Conservation (phyloP, 2,113 vertebrate species). For the Hippocampus zosterae region DNA sequence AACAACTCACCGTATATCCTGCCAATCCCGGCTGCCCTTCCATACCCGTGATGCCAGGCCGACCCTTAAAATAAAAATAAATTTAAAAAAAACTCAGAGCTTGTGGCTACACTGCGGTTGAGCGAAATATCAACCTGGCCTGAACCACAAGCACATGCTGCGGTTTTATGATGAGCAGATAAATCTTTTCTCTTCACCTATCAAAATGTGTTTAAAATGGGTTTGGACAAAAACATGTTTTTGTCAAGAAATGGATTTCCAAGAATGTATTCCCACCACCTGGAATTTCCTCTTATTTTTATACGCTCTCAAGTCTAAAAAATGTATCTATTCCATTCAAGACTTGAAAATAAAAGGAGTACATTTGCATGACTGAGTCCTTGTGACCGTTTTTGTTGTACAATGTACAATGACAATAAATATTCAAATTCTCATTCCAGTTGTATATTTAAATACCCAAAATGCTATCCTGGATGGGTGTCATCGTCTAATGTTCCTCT, state of each 20-base stretch:
- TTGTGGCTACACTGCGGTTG: conserved; percentile 2
- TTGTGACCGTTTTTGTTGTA: background rate
- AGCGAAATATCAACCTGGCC: conserved; percentile 34
- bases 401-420: background rate
- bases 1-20: conserved; percentile 82
- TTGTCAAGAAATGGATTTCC: conserved; percentile 3
- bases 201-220: conserved; percentile 30
- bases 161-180: conserved; percentile 19
- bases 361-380: background rate
- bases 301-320: conserved; percentile 2
- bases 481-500: background rate
- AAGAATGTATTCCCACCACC: conserved; percentile 12
- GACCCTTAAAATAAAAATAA: conserved; percentile 77
- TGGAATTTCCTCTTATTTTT: background rate
- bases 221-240: conserved; percentile 8
- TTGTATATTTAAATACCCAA: background rate
- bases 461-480: background rate
- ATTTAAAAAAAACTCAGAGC: conserved; percentile 44
- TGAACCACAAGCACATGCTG: conserved; percentile 3
- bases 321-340: background rate
- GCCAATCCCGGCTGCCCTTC: conserved; percentile 83
- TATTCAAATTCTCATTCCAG: background rate
- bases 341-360: background rate
- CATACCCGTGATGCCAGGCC: conserved; percentile 80
- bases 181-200: conserved; percentile 28